Base-by-base conservation (phyloP, 2,888 invertebrate species). In the Dexiosoma caninum region DNA sequence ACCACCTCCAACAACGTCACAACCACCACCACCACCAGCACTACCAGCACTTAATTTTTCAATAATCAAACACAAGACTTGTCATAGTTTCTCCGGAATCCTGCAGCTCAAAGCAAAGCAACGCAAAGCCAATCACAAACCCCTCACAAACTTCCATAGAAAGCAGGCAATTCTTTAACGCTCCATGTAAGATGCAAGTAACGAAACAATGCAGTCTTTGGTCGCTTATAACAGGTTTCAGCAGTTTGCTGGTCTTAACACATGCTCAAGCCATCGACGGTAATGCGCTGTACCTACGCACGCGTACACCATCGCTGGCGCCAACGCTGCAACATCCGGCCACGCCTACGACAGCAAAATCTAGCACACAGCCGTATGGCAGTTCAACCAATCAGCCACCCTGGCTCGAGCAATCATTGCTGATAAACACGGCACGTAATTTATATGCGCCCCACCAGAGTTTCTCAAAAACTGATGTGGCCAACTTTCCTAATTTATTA, bases 111-210 rank as follows among this genome's bases (percentile, higher is more conserved):
- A 8, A n/a, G n/a, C 21, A 6, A 44, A 32, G 21, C 8, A 35
- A 51, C 66, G n/a, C n/a, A n/a, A n/a, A n/a, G n/a, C n/a, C n/a
- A n/a, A 53, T 14, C 6, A n/a, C 4, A 19, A 69, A 7, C 32
- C 30, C 2, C 4, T 30, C 5, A 51, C 10, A n/a, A 46, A 40
- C 44, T 32, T 44, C 44, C 12, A 2, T 14, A 32, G 8, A 44
- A 57, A 30, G 21, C 35, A 79, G 53, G 72, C 57, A 55, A 53
- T 42, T 69, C 70, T 32, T 57, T 69, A 70, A 78, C 78, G 84
- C 87, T 88, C 86, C 85, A 89, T 90, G 90, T 89, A 90, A 89
- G 83, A 90, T 90, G 90, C 88, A 90, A 89, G 89, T 88, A 85
- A 83, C 86, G 84, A 88, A 84, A 83, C 88, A 85, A 87, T 88